These are phyloP conservation scores for Hyperoplus lanceolatus DNA, from an alignment of 2,797 vertebrate species.

Conservation along the genomic window DNA sequence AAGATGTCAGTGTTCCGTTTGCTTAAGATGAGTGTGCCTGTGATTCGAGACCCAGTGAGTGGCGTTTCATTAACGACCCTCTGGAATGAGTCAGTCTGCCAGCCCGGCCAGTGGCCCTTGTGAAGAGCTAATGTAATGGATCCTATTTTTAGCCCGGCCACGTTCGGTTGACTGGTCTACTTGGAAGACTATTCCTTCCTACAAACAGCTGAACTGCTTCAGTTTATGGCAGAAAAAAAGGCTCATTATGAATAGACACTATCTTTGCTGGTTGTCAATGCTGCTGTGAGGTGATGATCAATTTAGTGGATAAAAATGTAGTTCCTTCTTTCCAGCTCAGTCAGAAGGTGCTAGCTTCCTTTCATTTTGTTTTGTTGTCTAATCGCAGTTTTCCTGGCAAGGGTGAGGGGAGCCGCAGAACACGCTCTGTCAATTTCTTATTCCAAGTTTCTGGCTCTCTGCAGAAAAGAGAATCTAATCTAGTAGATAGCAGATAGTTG, in stretches of 20 bases:
- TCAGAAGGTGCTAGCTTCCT: background rate
- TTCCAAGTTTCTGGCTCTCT: conserved; percentile 52
- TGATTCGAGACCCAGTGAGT: conserved; percentile 21
- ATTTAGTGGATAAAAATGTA: background rate
- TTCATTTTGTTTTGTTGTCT: background rate
- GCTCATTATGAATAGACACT: background rate
- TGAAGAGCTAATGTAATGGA: conserved; percentile 53
- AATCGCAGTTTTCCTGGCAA: conserved; percentile 8
- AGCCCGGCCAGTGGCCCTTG: background rate
- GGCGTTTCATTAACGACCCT: conserved; percentile 32
- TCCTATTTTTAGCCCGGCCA: conserved; percentile 58
- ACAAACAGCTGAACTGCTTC: conserved; percentile 19
- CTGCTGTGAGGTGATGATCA: conserved; percentile 39
- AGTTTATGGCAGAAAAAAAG: background rate
- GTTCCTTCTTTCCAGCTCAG: background rate
- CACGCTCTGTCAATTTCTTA: conserved; percentile 58
- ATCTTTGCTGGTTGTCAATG: background rate
- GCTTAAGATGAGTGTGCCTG: conserved; percentile 26
- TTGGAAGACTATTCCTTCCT: background rate
- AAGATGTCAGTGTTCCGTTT: too few relatives aligned
- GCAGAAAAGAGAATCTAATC: conserved; percentile 42
- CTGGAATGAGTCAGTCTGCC: conserved; percentile 41
- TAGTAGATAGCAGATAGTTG: conserved; percentile 15
- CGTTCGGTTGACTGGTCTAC: conserved; percentile 27
- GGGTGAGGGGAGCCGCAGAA: background rate